Evolutionary conservation across 2,888 invertebrate genomes (phyloP), one percentile per base, ranked within the genome.

Genomic region (Ophion obscuratus): DNA sequence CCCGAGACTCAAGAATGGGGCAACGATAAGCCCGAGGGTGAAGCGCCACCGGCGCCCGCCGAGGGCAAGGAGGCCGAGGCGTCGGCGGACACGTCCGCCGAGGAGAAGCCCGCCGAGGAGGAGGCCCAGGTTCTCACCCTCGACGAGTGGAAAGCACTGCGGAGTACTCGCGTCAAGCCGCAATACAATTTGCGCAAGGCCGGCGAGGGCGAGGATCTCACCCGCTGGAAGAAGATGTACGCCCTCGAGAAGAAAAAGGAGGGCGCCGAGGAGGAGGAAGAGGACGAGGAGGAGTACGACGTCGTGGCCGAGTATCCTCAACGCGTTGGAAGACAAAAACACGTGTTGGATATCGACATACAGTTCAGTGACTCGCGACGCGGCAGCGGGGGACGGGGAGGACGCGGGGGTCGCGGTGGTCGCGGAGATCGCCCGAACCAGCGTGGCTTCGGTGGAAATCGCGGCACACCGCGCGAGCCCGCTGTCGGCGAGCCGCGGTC

Each of bases 91-190:
- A 86, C 90, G 71, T 88, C 92, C 4, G 81, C 93, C 11, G 94
- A 93, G 74, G 94, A 95, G 91, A 95, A 95, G 87, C 95, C 93
- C 0, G 95, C 95, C 77, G 97, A 97, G 91, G 97, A 97, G 89
- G 97, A 97, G 94, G 96, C 97, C 74, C 97, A 88, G 92, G 97
- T 97, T 95, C 95, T 99, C 94, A 99, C 99, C 59, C 95, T 99
- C 90, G 99, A 99, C 93, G 99, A 99, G 95, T 99, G 98, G 97
- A 98, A 98, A 95, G 98, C 98, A 83, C 95, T 97, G 91, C 97
- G 97, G 92, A 96, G 96, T 92, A 96, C 96, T 79, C 96, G 98
- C 90, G 96, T 96, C 86, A 97, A 98, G 94, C 98, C 98, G 74
- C 97, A 97, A 90, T 99, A 97, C 94, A 99, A 99, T 94, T 95